A percentile compares a stretch with the other conserved stretches of the same genome.
These are phyloP conservation scores for Bagarius yarrelli DNA, from an alignment of 2,113 vertebrate species.

Conservation along the genomic window DNA sequence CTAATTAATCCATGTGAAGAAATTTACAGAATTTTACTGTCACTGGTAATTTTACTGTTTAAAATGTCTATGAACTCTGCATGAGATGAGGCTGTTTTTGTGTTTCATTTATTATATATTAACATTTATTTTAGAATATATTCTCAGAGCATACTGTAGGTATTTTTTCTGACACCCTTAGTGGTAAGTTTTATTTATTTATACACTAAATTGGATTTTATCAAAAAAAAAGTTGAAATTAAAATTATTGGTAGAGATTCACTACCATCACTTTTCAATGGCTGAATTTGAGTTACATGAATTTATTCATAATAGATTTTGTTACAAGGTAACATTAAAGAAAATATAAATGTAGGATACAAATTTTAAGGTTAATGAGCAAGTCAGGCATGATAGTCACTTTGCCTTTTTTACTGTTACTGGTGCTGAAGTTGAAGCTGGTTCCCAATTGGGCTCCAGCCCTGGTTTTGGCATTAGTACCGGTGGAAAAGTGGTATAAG, in stretches of 20 bases:
- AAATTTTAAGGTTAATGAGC: no score
- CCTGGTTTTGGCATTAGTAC: no score
- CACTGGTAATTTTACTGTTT: no score
- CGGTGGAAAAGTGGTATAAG: no score
- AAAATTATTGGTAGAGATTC: background rate
- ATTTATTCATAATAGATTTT: no score
- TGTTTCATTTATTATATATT: background rate
- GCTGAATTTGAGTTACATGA: background rate
- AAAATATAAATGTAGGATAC: no score
- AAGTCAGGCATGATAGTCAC: no score
- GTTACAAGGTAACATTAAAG: no score
- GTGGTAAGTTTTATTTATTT: background rate
- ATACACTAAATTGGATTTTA: background rate
- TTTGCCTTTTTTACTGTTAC: no score
- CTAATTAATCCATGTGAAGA: background rate
- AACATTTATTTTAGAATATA: background rate
- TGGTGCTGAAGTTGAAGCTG: no score
- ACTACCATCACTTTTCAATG: background rate
- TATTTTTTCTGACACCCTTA: background rate
- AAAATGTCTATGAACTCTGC: background rate
- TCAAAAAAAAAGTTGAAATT: background rate
- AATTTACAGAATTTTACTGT: background rate
- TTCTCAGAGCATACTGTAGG: background rate
- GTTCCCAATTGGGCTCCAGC: no score
- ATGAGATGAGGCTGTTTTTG: background rate